Conservation (phyloP, 2,888 invertebrate species). For the Exephanes ischioxanthus region DNA sequence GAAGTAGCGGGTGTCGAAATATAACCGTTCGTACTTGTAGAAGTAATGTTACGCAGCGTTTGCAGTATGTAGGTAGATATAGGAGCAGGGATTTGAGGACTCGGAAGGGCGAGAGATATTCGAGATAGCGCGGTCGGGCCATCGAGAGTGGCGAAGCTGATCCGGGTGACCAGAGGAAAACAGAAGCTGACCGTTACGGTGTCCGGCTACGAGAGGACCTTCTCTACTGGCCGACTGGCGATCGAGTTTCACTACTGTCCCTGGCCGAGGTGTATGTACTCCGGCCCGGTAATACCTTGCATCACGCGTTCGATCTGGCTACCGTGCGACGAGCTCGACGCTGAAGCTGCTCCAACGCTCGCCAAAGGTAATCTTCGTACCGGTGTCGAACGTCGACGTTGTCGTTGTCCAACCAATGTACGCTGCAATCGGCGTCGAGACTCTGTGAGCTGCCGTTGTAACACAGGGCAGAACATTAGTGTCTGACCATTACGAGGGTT, state of each 20-base stretch:
- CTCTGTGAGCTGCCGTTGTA: not conserved
- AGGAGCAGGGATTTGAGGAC: conserved; percentile 10
- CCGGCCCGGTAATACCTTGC: conserved; percentile 8
- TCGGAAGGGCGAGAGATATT: conserved; percentile 10
- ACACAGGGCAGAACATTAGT: not conserved
- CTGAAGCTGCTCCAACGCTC: not conserved
- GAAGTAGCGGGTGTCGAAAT: conserved; percentile 72
- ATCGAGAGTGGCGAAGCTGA: conserved; percentile 50
- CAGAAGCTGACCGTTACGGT: conserved; percentile 38
- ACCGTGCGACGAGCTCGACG: conserved; percentile 10
- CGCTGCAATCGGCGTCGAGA: conserved; percentile 2
- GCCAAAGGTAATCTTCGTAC: conserved; percentile 9
- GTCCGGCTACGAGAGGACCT: conserved; percentile 53
- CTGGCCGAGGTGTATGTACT: not conserved
- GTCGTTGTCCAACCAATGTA: conserved; percentile 23
- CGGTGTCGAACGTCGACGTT: not conserved
- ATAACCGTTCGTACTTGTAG: conserved; percentile 22
- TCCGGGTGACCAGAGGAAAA: conserved; percentile 39
- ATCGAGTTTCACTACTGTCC: conserved; percentile 58
- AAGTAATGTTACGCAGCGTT: not conserved
- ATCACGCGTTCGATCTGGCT: not conserved
- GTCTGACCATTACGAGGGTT: conserved; percentile 27
- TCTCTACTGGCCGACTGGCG: conserved; percentile 49
- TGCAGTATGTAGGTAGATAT: not conserved
- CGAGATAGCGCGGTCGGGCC: conserved; percentile 10